Evolutionary conservation across 1,140 invertebrate species (phyloP).

Genomic region (Apocrypta bakeri): DNA sequence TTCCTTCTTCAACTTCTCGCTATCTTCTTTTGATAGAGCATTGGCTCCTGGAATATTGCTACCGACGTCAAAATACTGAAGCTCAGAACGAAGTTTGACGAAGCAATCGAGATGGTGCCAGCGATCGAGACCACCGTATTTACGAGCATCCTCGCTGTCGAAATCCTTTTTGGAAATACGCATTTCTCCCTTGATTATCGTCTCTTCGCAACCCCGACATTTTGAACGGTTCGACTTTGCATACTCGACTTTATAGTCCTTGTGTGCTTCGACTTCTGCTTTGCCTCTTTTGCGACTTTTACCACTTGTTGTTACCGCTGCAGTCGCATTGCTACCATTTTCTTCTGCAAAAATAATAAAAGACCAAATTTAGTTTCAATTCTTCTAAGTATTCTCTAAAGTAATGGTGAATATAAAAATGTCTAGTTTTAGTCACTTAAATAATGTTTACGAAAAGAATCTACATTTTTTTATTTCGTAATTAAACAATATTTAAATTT

Average conservation of each 20-base stretch:
- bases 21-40: slow-evolving; percentile 83
- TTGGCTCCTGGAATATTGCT: slow-evolving; percentile 85
- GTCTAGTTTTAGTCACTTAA: no score
- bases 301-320: slow-evolving; percentile 62
- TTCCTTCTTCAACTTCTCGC: slow-evolving; percentile 80
- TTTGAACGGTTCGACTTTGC: slow-evolving; percentile 88
- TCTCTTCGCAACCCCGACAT: slow-evolving; percentile 90
- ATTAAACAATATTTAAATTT: background rate
- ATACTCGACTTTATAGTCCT: slow-evolving; percentile 90
- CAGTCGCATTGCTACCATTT: slow-evolving; percentile 37
- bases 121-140: slow-evolving; percentile 85
- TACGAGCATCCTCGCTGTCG: slow-evolving; percentile 85
- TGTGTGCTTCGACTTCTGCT: slow-evolving; percentile 60
- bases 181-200: slow-evolving; percentile 89
- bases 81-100: slow-evolving; percentile 82
- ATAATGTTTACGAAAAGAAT: no score
- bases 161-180: slow-evolving; percentile 91
- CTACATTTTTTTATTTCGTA: background rate
- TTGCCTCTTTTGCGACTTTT: slow-evolving; percentile 68
- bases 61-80: slow-evolving; percentile 85
- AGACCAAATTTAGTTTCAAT: background rate
- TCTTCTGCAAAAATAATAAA: slow-evolving; percentile 39
- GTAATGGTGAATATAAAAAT: background rate
- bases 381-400: no score
- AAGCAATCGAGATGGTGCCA: slow-evolving; percentile 98